phyloP scores from a whole-genome alignment of 2,797 vertebrate species.

The Avahi laniger region DNA sequence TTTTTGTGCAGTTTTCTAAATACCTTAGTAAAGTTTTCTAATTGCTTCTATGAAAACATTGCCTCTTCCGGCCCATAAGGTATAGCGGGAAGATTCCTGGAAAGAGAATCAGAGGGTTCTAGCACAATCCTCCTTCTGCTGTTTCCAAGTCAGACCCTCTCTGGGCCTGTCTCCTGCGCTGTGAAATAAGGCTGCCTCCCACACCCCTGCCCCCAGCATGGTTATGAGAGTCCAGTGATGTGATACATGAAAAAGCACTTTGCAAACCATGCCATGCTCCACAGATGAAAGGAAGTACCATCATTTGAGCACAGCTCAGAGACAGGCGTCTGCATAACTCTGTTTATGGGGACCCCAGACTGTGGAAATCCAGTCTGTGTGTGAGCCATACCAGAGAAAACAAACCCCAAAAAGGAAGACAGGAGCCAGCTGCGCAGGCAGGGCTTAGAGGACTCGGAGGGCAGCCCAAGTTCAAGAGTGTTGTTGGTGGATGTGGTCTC shows the following conservation, averaged over 20 bases:
- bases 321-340: fast-evolving
- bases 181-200: not conserved
- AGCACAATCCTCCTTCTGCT: not conserved
- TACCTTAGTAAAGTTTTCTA: not conserved
- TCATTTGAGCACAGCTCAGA: not conserved
- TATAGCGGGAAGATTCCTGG: not conserved
- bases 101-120: not conserved
- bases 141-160: not conserved
- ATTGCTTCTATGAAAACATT: not conserved
- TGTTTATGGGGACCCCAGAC: not conserved
- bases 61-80: not conserved
- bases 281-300: not conserved
- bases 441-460: too few relatives aligned
- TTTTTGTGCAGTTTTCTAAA: not conserved
- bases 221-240: not conserved
- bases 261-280: not conserved
- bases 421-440: not conserved
- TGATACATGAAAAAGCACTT: not conserved
- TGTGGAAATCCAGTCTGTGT: fast-evolving
- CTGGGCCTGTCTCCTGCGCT: not conserved
- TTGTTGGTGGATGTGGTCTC: too few relatives aligned
- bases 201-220: not conserved
- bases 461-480: not conserved
- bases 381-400: not conserved
- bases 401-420: not conserved